These are phyloP conservation scores for Myocastor coypus DNA, from an alignment of 2,113 vertebrate species.

Conservation along the genomic window DNA sequence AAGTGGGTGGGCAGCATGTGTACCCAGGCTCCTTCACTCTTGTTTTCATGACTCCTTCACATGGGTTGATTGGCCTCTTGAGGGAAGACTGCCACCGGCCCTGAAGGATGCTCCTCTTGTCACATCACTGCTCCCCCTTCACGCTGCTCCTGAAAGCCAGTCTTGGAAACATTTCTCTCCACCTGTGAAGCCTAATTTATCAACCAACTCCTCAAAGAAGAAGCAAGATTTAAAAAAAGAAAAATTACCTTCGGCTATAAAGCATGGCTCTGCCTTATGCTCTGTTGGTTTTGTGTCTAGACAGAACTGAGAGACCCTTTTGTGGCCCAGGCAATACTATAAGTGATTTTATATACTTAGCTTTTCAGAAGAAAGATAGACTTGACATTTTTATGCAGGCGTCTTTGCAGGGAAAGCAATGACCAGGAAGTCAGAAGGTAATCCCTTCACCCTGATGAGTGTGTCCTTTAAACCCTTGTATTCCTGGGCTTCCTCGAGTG, in stretches of 20 bases:
- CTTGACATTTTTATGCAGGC: constrained; percentile 72
- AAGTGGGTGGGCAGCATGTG: constrained; percentile 2
- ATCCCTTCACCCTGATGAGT: background rate
- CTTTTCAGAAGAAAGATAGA: constrained; percentile 65
- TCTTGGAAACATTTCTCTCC: constrained; percentile 76
- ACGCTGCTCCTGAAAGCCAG: constrained; percentile 73
- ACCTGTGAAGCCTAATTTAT: constrained; percentile 81
- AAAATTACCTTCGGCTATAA: constrained; percentile 66
- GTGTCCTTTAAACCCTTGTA: background rate
- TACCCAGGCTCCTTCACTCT: background rate
- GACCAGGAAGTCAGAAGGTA: background rate
- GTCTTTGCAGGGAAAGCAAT: constrained; percentile 28
- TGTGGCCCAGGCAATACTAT: constrained; percentile 68
- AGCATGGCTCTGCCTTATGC: constrained; percentile 71
- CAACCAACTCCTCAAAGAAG: constrained; percentile 73
- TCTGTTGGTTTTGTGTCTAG: constrained; percentile 84
- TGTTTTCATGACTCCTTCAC: constrained; percentile 18
- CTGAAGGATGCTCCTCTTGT: constrained; percentile 69
- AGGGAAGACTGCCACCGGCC: background rate
- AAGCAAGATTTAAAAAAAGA: constrained; percentile 68
- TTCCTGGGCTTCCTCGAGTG: background rate
- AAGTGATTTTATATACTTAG: constrained; percentile 77
- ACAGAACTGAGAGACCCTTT: constrained; percentile 79
- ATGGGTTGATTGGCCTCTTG: constrained; percentile 66
- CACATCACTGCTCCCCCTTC: constrained; percentile 43